phyloP scores from a whole-genome alignment of 2,797 vertebrate species.

The Peromyscus aztecus region DNA sequence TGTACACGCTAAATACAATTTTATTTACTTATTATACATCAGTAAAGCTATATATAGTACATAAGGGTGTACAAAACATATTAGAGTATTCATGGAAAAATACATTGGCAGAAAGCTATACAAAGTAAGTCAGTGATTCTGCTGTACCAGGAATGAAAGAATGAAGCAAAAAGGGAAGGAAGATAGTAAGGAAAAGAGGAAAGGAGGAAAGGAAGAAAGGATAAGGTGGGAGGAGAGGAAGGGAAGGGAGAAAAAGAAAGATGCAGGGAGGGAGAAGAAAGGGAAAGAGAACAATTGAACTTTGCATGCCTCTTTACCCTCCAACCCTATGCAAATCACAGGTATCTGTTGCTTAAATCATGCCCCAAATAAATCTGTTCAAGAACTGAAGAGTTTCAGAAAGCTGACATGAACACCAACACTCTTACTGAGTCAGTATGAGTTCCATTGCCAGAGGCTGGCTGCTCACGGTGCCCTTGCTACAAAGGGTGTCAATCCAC shows the following conservation, averaged over 20 bases:
- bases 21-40: neutral
- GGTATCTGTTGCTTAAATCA: neutral
- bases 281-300: neutral
- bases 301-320: neutral
- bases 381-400: neutral
- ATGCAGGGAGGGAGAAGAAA: neutral
- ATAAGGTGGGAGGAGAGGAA: neutral
- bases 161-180: neutral
- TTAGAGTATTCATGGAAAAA: neutral
- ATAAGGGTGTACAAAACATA: neutral
- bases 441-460: neutral
- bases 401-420: neutral
- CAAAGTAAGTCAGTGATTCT: neutral
- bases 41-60: neutral
- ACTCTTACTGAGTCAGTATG: neutral
- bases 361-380: neutral
- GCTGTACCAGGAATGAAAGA: neutral
- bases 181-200: no score
- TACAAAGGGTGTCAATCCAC: neutral
- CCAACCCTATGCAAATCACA: neutral
- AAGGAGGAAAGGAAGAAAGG: neutral
- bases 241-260: no score
- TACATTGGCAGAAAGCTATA: neutral
- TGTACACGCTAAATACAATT: neutral
- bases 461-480: neutral